A percentile compares a stretch with the other conserved stretches of the same genome.
These are phyloP conservation scores for Apocrypta bakeri DNA, from an alignment of 1,140 invertebrate genomes.

Conservation along the genomic window DNA sequence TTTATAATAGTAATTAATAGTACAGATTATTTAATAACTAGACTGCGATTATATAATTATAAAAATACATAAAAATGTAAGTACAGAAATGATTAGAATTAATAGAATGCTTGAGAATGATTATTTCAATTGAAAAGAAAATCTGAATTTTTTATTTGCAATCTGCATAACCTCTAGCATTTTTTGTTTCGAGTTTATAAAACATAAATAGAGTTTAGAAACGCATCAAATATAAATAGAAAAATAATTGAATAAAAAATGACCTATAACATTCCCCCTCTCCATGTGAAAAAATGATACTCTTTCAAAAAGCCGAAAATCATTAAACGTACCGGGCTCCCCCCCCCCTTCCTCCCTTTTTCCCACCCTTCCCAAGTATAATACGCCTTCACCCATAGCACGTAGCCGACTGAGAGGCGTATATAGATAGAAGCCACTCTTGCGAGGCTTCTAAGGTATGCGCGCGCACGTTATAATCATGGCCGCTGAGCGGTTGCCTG, in stretches of 20 bases:
- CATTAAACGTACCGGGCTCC: background rate
- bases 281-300: background rate
- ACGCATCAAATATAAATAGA: background rate
- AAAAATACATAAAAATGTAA: too few species aligned
- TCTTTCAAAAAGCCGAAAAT: slow-evolving; percentile 16
- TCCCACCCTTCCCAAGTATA: background rate
- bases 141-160: too few species aligned
- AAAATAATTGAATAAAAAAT: background rate
- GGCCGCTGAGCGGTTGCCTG: slow-evolving; percentile 31
- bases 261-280: background rate
- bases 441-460: background rate
- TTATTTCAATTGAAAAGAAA: too few species aligned
- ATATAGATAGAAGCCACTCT: background rate
- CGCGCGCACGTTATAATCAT: slow-evolving; percentile 36
- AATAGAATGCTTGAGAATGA: too few species aligned
- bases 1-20: too few species aligned
- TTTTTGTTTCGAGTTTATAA: too few species aligned
- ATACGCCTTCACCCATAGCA: background rate
- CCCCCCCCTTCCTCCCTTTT: background rate
- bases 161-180: too few species aligned
- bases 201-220: too few species aligned
- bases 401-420: background rate
- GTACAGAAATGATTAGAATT: too few species aligned
- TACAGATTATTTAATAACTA: too few species aligned
- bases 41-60: too few species aligned